phyloP scores from a whole-genome alignment of 2,113 vertebrate genomes.

The Seriola aureovittata region DNA sequence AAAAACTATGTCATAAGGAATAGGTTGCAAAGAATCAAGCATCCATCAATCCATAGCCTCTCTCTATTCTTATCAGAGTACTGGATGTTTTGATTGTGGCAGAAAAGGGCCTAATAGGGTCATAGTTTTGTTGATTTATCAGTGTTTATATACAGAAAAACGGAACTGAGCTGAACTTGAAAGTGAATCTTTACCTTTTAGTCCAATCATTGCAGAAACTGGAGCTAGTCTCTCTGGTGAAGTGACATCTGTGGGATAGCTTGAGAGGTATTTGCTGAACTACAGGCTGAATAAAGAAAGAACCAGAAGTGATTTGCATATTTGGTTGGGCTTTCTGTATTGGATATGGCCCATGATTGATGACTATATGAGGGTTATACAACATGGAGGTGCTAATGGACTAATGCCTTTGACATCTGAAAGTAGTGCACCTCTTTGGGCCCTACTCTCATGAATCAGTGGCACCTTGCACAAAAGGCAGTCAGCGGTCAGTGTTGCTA shows the following conservation, averaged over 20 bases:
- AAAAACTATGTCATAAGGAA: no score
- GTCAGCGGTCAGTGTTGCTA: neutral
- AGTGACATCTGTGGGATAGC: neutral
- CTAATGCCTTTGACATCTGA: constrained; percentile 28
- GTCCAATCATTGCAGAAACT: no score
- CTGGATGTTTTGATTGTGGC: neutral
- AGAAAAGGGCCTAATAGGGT: neutral
- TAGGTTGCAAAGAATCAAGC: no score
- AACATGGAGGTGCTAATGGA: constrained; percentile 5
- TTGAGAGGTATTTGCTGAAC: neutral
- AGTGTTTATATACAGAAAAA: neutral
- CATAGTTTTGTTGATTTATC: neutral
- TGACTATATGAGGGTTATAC: neutral
- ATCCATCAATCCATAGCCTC: neutral
- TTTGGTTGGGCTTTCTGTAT: neutral
- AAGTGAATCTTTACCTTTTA: neutral
- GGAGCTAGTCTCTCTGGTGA: neutral
- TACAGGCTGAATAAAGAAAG: neutral
- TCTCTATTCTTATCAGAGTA: neutral
- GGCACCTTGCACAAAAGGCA: neutral
- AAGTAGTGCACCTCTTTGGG: neutral
- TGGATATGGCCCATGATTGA: neutral
- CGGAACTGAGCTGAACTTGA: neutral
- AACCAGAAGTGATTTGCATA: neutral
- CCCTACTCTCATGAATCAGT: neutral